Evolutionary conservation across 2,797 vertebrate species (phyloP).

Genomic region (Hydrophis major): DNA sequence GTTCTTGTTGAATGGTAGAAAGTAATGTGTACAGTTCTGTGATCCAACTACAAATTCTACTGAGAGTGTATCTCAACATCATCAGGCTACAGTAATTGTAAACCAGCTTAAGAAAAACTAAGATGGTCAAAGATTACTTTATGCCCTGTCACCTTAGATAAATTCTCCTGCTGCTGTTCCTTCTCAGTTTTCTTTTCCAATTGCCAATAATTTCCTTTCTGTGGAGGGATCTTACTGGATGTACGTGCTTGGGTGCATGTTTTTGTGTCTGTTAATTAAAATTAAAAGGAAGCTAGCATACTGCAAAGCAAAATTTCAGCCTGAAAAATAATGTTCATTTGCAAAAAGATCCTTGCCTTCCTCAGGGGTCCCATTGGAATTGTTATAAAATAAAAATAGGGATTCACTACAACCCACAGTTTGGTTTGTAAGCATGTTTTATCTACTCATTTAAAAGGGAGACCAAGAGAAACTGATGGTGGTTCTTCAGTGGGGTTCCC

Average conservation of each 20-base stretch:
- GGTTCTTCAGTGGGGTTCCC: not conserved
- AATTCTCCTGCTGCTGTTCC: not conserved
- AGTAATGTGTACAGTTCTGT: not conserved
- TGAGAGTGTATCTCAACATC: not conserved
- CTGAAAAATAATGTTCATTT: not conserved
- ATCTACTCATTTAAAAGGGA: not conserved
- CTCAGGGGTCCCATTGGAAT: not conserved
- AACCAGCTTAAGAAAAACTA: not conserved
- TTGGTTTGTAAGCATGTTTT: not conserved
- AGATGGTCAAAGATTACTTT: not conserved
- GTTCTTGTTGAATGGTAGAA: not conserved
- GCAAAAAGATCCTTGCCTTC: not conserved
- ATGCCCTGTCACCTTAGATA: not conserved
- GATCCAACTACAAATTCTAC: not conserved
- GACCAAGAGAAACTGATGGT: not conserved
- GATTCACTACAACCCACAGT: not conserved
- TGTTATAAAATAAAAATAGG: not conserved
- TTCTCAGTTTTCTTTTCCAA: not conserved
- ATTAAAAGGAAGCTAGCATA: not conserved
- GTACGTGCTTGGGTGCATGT: not conserved
- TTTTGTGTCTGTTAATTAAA: not conserved
- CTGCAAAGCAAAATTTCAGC: not conserved
- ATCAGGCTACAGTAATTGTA: not conserved
- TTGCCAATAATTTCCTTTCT: not conserved
- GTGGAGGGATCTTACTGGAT: not conserved